Percentiles rank a stretch among this genome's conserved stretches.
phyloP scores from a whole-genome alignment of 2,797 vertebrate species.

The Erithacus rubecula region DNA sequence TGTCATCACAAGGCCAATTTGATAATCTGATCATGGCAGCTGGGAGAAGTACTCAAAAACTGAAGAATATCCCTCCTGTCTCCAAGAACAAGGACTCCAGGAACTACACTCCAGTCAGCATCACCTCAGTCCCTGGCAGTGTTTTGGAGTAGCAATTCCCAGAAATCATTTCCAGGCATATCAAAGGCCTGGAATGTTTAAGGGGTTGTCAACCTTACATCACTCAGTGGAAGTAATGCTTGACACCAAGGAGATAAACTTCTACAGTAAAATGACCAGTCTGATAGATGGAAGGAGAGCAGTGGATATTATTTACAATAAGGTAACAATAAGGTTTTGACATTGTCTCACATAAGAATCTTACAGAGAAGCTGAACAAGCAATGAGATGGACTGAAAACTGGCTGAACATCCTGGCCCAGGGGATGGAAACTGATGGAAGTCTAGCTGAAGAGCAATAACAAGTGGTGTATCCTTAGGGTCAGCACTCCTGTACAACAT shows the following conservation, averaged over 20 bases:
- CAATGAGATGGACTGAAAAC: not conserved
- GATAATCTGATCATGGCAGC: not conserved
- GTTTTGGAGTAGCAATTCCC: not conserved
- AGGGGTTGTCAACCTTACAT: not conserved
- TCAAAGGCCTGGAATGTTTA: not conserved
- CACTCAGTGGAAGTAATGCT: not conserved
- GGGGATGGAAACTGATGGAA: not conserved
- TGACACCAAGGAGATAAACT: not conserved
- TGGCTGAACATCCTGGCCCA: not conserved
- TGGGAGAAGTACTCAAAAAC: not conserved
- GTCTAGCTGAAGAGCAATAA: not conserved
- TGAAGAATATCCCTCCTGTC: not conserved
- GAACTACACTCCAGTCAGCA: not conserved
- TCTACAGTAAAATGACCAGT: not conserved
- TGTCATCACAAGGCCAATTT: not conserved
- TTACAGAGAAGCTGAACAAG: not conserved
- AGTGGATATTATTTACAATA: not conserved
- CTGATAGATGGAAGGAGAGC: not conserved
- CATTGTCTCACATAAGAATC: not conserved
- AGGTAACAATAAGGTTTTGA: no score
- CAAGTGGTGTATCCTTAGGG: not conserved
- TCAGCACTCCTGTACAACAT: not conserved
- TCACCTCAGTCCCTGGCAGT: not conserved
- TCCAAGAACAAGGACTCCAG: not conserved
- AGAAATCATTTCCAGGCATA: not conserved